Conservation (phyloP, 2,888 invertebrate species). For the Leistus spinibarbis region DNA sequence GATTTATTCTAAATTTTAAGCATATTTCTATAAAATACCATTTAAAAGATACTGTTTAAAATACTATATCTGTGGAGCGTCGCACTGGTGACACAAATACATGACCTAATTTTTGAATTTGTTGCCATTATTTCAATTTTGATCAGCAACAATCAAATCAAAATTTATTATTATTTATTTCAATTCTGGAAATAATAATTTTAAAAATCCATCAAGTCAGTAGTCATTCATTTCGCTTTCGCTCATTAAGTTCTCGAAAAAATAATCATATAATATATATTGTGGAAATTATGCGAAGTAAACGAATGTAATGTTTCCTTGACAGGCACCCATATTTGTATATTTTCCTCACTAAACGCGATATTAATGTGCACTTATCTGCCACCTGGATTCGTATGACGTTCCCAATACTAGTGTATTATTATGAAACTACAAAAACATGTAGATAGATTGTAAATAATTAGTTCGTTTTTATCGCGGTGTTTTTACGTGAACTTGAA, state of each 20-base stretch:
- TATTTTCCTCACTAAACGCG: too few relatives aligned
- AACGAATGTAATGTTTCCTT: too few relatives aligned
- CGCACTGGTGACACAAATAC: not conserved
- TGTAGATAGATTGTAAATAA: not conserved
- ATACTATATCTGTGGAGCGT: not conserved
- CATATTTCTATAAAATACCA: not conserved
- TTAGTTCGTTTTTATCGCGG: not conserved
- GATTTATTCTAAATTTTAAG: not conserved
- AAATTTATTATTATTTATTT: too few relatives aligned
- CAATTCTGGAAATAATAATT: too few relatives aligned
- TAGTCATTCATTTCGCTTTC: not conserved
- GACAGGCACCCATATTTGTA: too few relatives aligned
- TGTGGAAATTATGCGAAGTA: not conserved
- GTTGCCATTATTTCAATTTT: not conserved
- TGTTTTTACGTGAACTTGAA: constrained; percentile 16
- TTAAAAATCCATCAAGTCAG: not conserved
- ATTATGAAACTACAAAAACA: not conserved
- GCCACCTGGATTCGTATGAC: too few relatives aligned
- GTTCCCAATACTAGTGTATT: too few relatives aligned
- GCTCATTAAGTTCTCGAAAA: constrained; percentile 11
- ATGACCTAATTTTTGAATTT: not conserved
- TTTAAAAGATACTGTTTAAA: not conserved
- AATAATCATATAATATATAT: constrained; percentile 1
- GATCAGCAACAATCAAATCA: not conserved
- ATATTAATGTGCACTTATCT: too few relatives aligned